Evolutionary conservation across 2,888 invertebrate genomes (phyloP).

Genomic region (Drosophila nigricruria): DNA sequence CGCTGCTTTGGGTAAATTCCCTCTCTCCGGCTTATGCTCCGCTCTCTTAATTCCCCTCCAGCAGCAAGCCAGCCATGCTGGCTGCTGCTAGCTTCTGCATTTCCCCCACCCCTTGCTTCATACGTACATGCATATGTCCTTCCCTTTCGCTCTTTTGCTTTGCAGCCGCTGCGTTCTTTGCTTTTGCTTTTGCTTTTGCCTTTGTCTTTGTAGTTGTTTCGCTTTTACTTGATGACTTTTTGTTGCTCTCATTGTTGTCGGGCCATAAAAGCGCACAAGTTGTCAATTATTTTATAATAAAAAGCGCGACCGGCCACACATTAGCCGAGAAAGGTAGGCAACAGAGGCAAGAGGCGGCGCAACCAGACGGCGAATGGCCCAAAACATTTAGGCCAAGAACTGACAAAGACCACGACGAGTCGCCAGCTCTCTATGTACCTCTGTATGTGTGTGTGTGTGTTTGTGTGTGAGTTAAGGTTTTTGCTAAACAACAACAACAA

Average conservation of each 20-base stretch:
- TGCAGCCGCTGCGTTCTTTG: slow-evolving; percentile 6
- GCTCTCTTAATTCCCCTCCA: background rate
- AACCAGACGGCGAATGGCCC: slow-evolving; percentile 30
- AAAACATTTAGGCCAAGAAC: slow-evolving; percentile 76
- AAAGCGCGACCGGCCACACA: slow-evolving; percentile 47
- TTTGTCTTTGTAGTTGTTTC: slow-evolving; percentile 30
- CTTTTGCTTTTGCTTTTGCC: slow-evolving; percentile 28
- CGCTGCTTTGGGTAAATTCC: background rate
- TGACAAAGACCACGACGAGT: slow-evolving; percentile 48
- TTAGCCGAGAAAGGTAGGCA: slow-evolving; percentile 28
- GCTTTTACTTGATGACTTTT: slow-evolving; percentile 65
- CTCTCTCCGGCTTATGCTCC: background rate
- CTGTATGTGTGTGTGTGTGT: background rate
- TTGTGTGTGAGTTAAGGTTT: slow-evolving; percentile 33
- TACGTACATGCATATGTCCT: slow-evolving; percentile 8
- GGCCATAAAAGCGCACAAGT: slow-evolving; percentile 61
- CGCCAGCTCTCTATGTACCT: background rate
- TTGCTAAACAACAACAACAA: slow-evolving; percentile 22
- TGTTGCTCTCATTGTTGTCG: slow-evolving; percentile 65
- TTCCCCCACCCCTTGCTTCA: background rate
- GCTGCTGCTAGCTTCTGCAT: background rate
- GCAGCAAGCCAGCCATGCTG: background rate
- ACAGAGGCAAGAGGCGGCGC: slow-evolving; percentile 3
- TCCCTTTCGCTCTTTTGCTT: slow-evolving; percentile 35
- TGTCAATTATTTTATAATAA: slow-evolving; percentile 79